These are phyloP conservation scores for Nanger granti DNA, from an alignment of 2,113 vertebrate genomes.

Conservation along the genomic window DNA sequence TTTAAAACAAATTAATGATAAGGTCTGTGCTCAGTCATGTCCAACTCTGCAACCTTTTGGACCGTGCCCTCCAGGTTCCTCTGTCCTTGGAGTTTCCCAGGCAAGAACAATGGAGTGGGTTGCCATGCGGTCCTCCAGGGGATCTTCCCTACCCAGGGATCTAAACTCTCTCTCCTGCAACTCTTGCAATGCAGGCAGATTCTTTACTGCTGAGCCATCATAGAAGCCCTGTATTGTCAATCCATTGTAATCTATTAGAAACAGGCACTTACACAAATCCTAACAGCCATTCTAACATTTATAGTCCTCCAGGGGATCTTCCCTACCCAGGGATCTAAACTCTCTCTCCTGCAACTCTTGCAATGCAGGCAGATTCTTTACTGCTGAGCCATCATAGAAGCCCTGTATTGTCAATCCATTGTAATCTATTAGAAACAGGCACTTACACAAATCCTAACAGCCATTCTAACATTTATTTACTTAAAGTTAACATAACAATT, in stretches of 20 bases:
- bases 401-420: accelerated
- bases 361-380: not conserved
- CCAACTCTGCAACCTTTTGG: not conserved
- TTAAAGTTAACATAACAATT: not conserved
- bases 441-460: not conserved
- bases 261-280: not conserved
- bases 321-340: not conserved
- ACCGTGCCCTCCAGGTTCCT: not conserved
- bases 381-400: not conserved
- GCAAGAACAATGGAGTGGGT: not conserved
- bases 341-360: not conserved
- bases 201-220: not conserved
- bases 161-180: not conserved
- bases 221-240: not conserved
- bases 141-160: not conserved
- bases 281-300: not conserved
- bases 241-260: not conserved
- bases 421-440: not conserved
- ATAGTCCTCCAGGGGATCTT: no score
- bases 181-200: not conserved
- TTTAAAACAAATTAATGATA: not conserved
- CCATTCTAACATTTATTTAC: not conserved
- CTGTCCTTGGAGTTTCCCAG: not conserved
- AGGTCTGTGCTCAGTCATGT: not conserved
- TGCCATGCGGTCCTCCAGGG: not conserved